Evolutionary conservation across 2,113 vertebrate species (phyloP).

Genomic region (Aptenodytes patagonicus): DNA sequence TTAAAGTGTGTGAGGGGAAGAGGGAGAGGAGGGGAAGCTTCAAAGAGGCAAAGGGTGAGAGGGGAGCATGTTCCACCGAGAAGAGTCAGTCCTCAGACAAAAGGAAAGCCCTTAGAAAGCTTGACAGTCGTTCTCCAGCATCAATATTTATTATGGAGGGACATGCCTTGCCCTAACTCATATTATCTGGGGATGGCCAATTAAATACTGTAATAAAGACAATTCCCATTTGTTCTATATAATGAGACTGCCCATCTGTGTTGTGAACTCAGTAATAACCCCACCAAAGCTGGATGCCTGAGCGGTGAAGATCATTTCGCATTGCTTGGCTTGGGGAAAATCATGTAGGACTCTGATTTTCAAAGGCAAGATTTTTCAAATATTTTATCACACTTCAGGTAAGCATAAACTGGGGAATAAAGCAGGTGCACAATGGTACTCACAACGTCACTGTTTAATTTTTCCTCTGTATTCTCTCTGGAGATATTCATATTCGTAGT

Average conservation of each 20-base stretch:
- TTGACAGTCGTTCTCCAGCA: background rate
- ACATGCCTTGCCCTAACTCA: background rate
- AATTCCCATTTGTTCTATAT: slow-evolving; percentile 22
- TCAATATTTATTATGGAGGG: slow-evolving; percentile 1
- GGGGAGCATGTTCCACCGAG: background rate
- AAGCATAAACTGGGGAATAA: background rate
- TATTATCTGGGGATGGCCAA: background rate
- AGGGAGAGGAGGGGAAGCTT: background rate
- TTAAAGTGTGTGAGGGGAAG: rapidly evolving
- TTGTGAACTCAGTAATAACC: background rate
- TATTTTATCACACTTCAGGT: background rate
- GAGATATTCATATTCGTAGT: background rate
- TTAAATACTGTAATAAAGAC: slow-evolving; percentile 42
- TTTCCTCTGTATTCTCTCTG: background rate
- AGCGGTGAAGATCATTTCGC: background rate
- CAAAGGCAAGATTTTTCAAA: background rate
- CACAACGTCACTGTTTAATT: background rate
- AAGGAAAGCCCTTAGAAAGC: background rate
- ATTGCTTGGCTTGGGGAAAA: background rate
- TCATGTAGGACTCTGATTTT: background rate
- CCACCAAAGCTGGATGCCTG: background rate
- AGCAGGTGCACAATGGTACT: background rate
- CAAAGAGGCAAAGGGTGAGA: background rate
- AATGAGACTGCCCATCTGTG: background rate
- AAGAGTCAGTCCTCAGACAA: background rate